These are phyloP conservation scores for Ormia ochracea DNA, from an alignment of 2,888 invertebrate genomes.

Conservation along the genomic window DNA sequence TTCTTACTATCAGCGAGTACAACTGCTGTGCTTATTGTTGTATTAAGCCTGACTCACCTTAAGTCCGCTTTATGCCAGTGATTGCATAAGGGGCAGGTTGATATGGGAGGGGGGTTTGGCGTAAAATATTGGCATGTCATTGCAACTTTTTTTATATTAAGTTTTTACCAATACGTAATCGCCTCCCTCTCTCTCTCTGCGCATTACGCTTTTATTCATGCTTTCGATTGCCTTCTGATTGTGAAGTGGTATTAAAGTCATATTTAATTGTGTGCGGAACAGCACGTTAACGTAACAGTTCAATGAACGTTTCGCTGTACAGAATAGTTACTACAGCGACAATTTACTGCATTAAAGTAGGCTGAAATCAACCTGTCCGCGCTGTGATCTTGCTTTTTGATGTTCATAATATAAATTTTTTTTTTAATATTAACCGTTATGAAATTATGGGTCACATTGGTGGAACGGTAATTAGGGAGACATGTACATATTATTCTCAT, in stretches of 20 bases:
- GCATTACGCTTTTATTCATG: conserved; percentile 3
- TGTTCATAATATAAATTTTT: no score
- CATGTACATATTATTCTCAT: not conserved
- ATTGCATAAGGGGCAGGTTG: not conserved
- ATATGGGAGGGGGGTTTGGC: conserved; percentile 3
- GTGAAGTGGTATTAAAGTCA: conserved; percentile 13
- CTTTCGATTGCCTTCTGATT: not conserved
- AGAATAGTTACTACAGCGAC: not conserved
- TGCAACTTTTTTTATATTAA: not conserved
- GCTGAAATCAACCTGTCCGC: not conserved
- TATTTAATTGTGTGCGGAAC: conserved; percentile 39
- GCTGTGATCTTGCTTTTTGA: not conserved
- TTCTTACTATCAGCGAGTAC: not conserved
- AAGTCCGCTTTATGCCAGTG: not conserved
- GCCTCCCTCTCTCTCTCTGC: not conserved
- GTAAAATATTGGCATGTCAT: conserved; percentile 11
- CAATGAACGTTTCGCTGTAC: conserved; percentile 49
- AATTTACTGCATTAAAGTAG: not conserved
- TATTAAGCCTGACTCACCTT: conserved; percentile 28
- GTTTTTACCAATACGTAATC: not conserved
- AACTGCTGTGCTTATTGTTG: not conserved
- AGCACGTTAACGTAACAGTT: conserved; percentile 54
- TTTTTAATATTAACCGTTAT: conserved; percentile 39
- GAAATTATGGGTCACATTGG: conserved; percentile 14
- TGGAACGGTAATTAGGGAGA: no score